These are phyloP conservation scores for Diadumene lineata DNA, from an alignment of 92 coral and sea anemone genomes.

Conservation along the genomic window DNA sequence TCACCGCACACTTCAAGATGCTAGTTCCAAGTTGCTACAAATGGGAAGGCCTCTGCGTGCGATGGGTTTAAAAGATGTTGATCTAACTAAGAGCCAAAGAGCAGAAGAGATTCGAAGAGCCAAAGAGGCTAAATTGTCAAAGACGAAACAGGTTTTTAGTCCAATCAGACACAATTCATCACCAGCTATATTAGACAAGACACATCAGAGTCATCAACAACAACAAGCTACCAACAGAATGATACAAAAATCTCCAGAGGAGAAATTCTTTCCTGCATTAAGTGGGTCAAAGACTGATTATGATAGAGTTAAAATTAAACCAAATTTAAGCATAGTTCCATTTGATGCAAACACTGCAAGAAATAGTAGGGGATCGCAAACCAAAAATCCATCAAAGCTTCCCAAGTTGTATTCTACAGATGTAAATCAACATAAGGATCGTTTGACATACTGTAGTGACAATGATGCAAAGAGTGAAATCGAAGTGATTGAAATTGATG, in stretches of 20 bases:
- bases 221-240: neutral
- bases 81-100: slow-evolving; percentile 47
- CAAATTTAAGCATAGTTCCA: neutral
- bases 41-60: slow-evolving; percentile 66
- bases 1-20: neutral
- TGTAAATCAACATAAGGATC: neutral
- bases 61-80: slow-evolving; percentile 73
- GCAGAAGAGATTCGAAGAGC: slow-evolving; percentile 67
- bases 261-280: neutral
- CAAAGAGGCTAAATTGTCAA: slow-evolving; percentile 57
- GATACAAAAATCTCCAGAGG: neutral
- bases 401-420: slow-evolving; percentile 2
- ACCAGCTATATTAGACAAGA: slow-evolving; percentile 15
- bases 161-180: slow-evolving; percentile 40
- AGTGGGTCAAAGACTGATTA: neutral
- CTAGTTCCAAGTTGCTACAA: slow-evolving; percentile 47
- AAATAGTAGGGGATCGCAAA: neutral
- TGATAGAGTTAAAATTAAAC: neutral
- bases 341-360: slow-evolving; percentile 3
- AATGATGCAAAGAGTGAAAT: neutral
- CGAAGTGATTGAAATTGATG: slow-evolving; percentile 10
- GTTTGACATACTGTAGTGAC: neutral
- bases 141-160: slow-evolving; percentile 26
- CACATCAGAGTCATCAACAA: neutral
- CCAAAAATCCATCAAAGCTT: neutral